A percentile compares a stretch with the other conserved stretches of the same genome.
Conservation (phyloP, 2,113 vertebrate species). For the Trichechus manatus region DNA sequence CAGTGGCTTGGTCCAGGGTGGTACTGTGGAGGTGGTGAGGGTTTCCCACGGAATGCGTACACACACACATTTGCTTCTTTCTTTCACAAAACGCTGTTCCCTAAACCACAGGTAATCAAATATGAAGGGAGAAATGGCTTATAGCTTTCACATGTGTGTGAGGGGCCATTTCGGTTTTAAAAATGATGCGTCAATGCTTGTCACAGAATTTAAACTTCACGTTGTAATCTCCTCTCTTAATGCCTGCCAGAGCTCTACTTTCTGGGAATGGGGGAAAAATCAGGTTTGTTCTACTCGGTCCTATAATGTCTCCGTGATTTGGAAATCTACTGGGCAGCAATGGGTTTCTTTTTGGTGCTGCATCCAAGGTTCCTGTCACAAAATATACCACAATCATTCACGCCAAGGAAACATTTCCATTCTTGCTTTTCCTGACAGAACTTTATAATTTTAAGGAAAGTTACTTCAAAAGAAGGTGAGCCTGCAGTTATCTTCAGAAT, state of each 20-base stretch:
- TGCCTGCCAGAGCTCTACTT: background rate
- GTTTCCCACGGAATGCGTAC: background rate
- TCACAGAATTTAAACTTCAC: background rate
- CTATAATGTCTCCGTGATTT: no score
- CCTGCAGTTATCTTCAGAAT: background rate
- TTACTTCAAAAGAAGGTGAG: background rate
- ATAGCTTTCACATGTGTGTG: background rate
- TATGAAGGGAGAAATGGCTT: background rate
- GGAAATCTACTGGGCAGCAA: no score
- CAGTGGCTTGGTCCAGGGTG: background rate
- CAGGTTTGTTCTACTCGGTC: background rate
- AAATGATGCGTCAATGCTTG: background rate
- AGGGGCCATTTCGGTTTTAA: background rate
- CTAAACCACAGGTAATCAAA: background rate
- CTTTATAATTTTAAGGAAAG: accelerated
- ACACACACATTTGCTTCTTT: background rate
- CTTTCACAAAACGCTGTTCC: background rate
- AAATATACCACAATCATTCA: background rate
- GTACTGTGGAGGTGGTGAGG: background rate
- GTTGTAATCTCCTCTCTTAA: background rate
- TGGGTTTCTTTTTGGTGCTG: no score
- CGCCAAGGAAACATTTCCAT: background rate
- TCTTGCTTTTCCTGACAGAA: background rate
- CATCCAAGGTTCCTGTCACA: background rate
- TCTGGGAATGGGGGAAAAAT: background rate